These are phyloP conservation scores for Lasioglossum calceatum DNA, from an alignment of 2,888 invertebrate genomes.

Conservation along the genomic window DNA sequence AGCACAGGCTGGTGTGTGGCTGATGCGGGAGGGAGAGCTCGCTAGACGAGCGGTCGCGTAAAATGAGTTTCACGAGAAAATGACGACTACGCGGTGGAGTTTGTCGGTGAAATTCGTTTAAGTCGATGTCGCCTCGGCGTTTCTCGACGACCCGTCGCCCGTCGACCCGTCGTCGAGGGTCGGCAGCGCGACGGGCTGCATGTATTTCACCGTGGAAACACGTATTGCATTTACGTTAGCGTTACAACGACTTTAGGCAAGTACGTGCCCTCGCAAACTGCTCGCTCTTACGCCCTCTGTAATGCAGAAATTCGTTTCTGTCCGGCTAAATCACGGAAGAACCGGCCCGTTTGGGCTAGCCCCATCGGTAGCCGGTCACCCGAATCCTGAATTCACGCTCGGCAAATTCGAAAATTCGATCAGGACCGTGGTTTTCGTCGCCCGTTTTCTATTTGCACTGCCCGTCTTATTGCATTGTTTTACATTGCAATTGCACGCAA, in stretches of 20 bases:
- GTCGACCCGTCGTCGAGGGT: slow-evolving; percentile 22
- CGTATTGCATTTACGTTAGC: slow-evolving; percentile 70
- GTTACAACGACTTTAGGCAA: slow-evolving; percentile 69
- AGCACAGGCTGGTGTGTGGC: not conserved
- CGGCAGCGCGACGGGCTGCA: slow-evolving; percentile 6
- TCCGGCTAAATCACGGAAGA: slow-evolving; percentile 6
- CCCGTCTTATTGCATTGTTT: too few species aligned
- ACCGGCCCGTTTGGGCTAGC: not conserved
- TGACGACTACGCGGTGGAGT: slow-evolving; percentile 32
- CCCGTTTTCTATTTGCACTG: too few species aligned
- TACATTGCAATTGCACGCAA: too few species aligned
- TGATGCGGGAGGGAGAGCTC: not conserved
- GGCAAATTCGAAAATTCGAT: not conserved
- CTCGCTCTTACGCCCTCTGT: slow-evolving; percentile 5
- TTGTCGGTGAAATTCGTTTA: slow-evolving; percentile 58
- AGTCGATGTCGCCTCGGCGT: slow-evolving; percentile 38
- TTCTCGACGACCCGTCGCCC: slow-evolving; percentile 42
- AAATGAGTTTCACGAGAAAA: slow-evolving; percentile 49
- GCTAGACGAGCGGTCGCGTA: slow-evolving; percentile 1
- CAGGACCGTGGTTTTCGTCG: not conserved
- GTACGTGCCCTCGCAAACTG: slow-evolving; percentile 57
- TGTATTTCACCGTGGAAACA: slow-evolving; percentile 65
- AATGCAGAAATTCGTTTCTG: slow-evolving; percentile 46
- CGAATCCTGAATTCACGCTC: not conserved
- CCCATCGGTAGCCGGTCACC: too few species aligned